These are phyloP conservation scores for Halocaridina rubra DNA, from an alignment of 2,888 invertebrate genomes.

Conservation along the genomic window DNA sequence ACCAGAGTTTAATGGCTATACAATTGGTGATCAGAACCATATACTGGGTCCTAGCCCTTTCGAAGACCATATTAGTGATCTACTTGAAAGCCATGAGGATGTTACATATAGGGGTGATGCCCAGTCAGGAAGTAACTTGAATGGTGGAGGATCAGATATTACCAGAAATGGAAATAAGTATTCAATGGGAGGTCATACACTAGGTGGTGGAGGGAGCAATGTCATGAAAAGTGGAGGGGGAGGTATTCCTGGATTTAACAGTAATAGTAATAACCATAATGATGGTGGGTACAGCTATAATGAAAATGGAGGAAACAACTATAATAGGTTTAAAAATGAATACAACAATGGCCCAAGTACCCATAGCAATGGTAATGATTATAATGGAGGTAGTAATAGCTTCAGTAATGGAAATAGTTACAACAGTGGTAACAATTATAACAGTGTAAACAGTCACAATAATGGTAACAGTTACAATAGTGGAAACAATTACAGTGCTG, in stretches of 20 bases:
- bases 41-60: slow-evolving; percentile 17
- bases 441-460: neutral
- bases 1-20: neutral
- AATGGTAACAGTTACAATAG: neutral
- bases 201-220: neutral
- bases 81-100: neutral
- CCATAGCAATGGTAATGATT: neutral
- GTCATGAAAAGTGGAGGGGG: neutral
- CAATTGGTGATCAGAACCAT: slow-evolving; percentile 25
- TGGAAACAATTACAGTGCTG: neutral
- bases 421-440: neutral
- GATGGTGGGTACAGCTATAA: neutral
- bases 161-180: no score
- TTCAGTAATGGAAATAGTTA: neutral
- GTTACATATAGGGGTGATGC: neutral
- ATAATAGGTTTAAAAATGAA: neutral
- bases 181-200: no score
- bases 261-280: neutral
- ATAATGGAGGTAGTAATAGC: no score
- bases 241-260: neutral
- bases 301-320: neutral
- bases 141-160: no score
- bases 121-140: no score
- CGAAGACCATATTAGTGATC: neutral
- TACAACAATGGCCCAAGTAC: neutral